Evolutionary conservation across 2,113 vertebrate species (phyloP).

Genomic region (Cyprinodon brontotheroides): DNA sequence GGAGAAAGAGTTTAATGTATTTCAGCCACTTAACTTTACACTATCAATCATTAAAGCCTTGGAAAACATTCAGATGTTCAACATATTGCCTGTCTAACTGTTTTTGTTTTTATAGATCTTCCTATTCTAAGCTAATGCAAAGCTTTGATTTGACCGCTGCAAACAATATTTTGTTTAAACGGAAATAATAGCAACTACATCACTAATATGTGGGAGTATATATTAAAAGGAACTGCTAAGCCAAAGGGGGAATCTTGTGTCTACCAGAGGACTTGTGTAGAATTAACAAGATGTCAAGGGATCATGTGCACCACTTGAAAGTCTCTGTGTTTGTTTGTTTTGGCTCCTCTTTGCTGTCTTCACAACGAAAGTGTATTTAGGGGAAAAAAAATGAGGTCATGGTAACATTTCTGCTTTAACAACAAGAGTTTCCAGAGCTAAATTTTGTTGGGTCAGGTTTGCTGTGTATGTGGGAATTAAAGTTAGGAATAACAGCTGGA

Average conservation of each 20-base stretch:
- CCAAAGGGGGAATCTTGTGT: constrained; percentile 1
- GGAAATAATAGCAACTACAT: background rate
- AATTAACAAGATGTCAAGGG: constrained; percentile 55
- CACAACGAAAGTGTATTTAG: background rate
- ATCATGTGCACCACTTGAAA: constrained; percentile 11
- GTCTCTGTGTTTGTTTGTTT: constrained; percentile 8
- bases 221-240: background rate
- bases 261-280: constrained; percentile 20
- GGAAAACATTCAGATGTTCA: no score
- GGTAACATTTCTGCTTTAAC: constrained; percentile 1
- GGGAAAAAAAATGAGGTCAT: constrained; percentile 11
- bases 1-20: no score
- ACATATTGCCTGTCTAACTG: no score
- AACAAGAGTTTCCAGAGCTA: background rate
- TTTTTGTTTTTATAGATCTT: no score
- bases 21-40: no score
- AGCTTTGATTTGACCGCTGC: no score
- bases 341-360: background rate
- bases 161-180: background rate
- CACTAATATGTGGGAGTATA: constrained; percentile 15
- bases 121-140: no score
- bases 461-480: background rate
- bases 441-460: background rate
- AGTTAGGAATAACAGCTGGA: background rate
- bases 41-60: no score